Conservation (phyloP, 1,140 invertebrate species). For the Papilio xuthus region DNA sequence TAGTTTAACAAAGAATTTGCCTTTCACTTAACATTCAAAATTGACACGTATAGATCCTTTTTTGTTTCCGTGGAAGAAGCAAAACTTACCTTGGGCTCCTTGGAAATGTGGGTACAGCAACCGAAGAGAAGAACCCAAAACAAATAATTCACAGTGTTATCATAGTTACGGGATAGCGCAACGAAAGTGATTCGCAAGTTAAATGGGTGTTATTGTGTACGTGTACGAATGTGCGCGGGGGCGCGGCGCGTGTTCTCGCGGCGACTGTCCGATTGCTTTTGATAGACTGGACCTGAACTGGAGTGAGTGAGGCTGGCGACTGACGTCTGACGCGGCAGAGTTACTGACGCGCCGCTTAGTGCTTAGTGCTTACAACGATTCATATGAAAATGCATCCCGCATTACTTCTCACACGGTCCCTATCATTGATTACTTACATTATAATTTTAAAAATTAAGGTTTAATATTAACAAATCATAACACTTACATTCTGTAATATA, state of each 20-base stretch:
- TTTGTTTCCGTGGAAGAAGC: conserved; percentile 56
- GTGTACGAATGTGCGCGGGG: conserved; percentile 47
- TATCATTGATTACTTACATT: not conserved
- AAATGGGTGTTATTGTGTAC: conserved; percentile 50
- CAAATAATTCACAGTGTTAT: conserved; percentile 67
- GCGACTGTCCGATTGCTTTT: conserved; percentile 57
- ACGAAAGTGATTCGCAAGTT: conserved; percentile 68
- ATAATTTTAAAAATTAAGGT: not conserved
- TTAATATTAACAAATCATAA: not conserved
- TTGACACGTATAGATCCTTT: conserved; percentile 76
- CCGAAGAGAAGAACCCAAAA: conserved; percentile 48
- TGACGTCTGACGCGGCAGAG: conserved; percentile 45
- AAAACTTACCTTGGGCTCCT: conserved; percentile 66
- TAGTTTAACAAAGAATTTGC: conserved; percentile 76
- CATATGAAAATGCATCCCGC: conserved; percentile 7
- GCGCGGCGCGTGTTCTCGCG: conserved; percentile 63
- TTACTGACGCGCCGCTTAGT: not conserved
- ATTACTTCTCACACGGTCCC: not conserved
- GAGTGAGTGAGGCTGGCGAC: conserved; percentile 40
- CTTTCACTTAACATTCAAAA: conserved; percentile 77
- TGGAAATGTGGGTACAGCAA: conserved; percentile 47
- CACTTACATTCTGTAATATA: not conserved
- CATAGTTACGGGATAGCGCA: conserved; percentile 59
- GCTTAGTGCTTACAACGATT: not conserved
- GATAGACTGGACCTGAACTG: conserved; percentile 8